phyloP scores from a whole-genome alignment of 2,113 vertebrate genomes.

The Lophura nycthemera region DNA sequence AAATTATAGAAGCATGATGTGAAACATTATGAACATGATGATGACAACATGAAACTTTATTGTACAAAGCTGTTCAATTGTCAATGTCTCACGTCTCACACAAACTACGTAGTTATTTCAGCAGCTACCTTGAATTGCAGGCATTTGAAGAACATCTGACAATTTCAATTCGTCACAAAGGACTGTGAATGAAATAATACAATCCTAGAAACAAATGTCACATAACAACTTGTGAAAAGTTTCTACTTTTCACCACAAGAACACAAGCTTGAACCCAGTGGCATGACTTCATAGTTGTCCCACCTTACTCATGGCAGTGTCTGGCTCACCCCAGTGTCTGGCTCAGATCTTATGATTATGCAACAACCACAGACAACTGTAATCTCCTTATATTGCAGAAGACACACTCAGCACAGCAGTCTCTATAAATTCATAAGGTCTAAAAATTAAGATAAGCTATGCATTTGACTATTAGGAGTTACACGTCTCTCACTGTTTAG shows the following conservation, averaged over 20 bases:
- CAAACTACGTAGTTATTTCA: background rate
- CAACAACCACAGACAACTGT: background rate
- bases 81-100: background rate
- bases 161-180: background rate
- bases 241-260: background rate
- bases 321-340: background rate
- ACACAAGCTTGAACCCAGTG: background rate
- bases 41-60: no score
- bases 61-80: background rate
- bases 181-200: background rate
- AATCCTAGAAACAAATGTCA: background rate
- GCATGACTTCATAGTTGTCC: background rate
- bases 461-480: background rate
- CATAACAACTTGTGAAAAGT: fast-evolving
- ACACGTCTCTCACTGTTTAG: background rate
- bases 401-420: background rate
- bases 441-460: background rate
- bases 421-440: background rate
- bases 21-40: background rate
- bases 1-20: background rate
- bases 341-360: background rate
- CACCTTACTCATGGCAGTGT: background rate
- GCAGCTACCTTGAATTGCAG: background rate
- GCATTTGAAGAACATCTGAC: background rate
- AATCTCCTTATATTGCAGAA: background rate